phyloP scores from a whole-genome alignment of 2,113 vertebrate species.

The Recurvirostra avosetta region DNA sequence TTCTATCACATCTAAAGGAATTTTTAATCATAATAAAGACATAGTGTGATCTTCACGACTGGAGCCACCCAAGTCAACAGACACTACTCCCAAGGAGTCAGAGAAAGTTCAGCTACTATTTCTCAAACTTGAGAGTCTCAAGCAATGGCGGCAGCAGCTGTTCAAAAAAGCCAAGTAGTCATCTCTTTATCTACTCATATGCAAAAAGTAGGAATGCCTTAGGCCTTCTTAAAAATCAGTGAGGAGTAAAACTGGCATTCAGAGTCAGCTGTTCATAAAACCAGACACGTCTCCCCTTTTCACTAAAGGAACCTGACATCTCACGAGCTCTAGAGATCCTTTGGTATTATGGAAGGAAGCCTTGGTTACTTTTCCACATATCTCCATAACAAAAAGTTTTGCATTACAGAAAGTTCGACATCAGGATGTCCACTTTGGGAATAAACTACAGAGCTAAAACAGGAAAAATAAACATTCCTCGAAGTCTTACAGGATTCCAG shows the following conservation, averaged over 20 bases:
- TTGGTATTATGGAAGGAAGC: not conserved
- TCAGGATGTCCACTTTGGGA: not conserved
- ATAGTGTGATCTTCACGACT: not conserved
- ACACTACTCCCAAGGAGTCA: not conserved
- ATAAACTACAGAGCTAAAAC: not conserved
- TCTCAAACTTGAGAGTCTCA: not conserved
- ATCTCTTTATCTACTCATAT: not conserved
- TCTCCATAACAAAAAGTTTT: not conserved
- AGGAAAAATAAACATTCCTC: not conserved
- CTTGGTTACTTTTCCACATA: not conserved
- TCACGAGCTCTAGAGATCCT: not conserved
- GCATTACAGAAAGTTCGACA: not conserved
- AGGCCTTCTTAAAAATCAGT: not conserved
- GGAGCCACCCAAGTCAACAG: not conserved
- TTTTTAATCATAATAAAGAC: not conserved
- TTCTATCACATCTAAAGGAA: not conserved
- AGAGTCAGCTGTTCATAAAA: not conserved
- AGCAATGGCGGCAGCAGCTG: not conserved
- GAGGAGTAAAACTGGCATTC: not conserved
- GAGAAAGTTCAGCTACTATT: not conserved
- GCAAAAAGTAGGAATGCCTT: not conserved
- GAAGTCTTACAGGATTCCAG: not conserved
- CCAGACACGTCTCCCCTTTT: not conserved
- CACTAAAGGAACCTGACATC: not conserved
- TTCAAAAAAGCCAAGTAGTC: not conserved